Conservation (phyloP, 2,113 vertebrate species). For the Phocoena phocoena region DNA sequence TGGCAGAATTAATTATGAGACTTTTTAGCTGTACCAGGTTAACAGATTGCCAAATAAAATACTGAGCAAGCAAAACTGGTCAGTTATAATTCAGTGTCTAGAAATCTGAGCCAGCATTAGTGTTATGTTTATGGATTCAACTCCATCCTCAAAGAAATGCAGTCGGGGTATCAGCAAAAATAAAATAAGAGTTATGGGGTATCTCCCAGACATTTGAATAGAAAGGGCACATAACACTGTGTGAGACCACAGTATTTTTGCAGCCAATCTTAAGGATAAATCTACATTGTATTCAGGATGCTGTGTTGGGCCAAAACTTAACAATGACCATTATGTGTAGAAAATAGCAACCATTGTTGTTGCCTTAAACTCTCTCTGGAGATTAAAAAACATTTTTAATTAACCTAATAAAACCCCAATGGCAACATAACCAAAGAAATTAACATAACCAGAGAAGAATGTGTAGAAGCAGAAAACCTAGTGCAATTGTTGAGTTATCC, state of each 20-base stretch:
- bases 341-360: conserved; percentile 75
- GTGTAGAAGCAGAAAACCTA: neutral
- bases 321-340: conserved; percentile 76
- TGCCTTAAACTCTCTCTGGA: conserved; percentile 52
- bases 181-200: neutral
- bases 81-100: conserved; percentile 26
- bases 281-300: conserved; percentile 69
- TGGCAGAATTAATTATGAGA: conserved; percentile 23
- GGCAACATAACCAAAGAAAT: conserved; percentile 45
- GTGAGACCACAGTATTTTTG: conserved; percentile 37
- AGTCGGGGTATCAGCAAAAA: neutral
- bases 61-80: neutral
- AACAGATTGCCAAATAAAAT: conserved; percentile 47
- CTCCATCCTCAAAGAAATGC: neutral
- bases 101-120: neutral
- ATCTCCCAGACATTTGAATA: neutral
- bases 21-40: conserved; percentile 24
- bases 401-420: conserved; percentile 54
- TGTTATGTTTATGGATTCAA: conserved; percentile 1
- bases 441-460: conserved; percentile 19
- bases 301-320: conserved; percentile 52
- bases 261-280: conserved; percentile 56
- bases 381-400: conserved; percentile 38
- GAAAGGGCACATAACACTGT: neutral
- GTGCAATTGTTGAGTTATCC: neutral